Conservation (phyloP, 2,113 vertebrate species). For the Paramormyrops kingsleyae region DNA sequence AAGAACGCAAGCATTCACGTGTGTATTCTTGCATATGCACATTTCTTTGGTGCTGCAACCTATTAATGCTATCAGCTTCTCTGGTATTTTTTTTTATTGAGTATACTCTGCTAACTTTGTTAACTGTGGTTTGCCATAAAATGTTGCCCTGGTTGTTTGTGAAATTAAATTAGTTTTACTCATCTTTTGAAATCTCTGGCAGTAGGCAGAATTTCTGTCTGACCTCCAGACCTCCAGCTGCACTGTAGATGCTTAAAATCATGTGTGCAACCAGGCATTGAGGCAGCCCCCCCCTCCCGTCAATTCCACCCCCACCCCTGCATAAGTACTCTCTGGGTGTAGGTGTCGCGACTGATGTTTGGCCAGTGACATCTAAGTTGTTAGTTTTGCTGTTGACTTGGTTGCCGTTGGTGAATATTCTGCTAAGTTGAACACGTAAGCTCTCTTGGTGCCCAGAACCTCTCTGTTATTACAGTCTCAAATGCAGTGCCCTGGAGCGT, state of each 20-base stretch:
- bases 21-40: not conserved
- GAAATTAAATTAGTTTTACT: not conserved
- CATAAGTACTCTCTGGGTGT: not conserved
- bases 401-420: not conserved
- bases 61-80: not conserved
- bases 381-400: not conserved
- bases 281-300: not conserved
- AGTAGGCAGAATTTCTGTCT: not conserved
- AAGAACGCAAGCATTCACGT: not conserved
- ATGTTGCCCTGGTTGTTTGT: not conserved
- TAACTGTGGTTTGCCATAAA: conserved; percentile 1
- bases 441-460: not conserved
- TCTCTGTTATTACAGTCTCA: not conserved
- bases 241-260: not conserved
- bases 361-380: not conserved
- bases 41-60: not conserved
- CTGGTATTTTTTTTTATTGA: not conserved
- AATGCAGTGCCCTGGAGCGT: not conserved
- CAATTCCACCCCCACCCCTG: not conserved
- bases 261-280: not conserved
- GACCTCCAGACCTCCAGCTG: not conserved
- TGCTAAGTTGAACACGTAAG: not conserved
- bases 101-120: not conserved
- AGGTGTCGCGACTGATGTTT: not conserved
- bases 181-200: not conserved